Evolutionary conservation across 1,140 invertebrate genomes (phyloP), one percentile per base, ranked within the genome.

Genomic region (Megalopta genalis): DNA sequence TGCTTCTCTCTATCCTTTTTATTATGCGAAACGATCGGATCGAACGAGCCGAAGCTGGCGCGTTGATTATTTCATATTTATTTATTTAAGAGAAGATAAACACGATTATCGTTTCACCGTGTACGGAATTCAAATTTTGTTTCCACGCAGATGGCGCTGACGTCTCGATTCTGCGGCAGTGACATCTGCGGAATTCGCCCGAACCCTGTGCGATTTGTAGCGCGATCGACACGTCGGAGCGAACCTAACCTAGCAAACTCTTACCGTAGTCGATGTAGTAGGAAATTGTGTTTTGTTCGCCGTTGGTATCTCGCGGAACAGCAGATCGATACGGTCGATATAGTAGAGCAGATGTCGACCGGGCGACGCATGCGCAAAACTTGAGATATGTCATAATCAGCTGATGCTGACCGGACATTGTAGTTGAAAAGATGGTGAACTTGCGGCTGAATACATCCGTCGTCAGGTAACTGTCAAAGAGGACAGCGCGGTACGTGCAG

Each of bases 351-450:
- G 7, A 10, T 1, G 42, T 46, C 42, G 42, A 2, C 42, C 42
- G 39, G 7, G 7, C 42, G 21, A 64, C 80, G 70, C 79, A 75
- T 25, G 75, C 83, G 67, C 18, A 18, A 7, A 49, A n/a, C 32
- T 10, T 14, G 3, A 37, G 18, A 12, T 18, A 64, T 82, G 63
- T 82, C 32, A 73, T 37, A 57, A 85, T 80, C 85, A 86, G 84
- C 80, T 86, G 83, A 80, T 67, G 84, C 76, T 86, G 83, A 80
- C 63, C 23, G 54, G 16, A 46, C 27, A 21, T n/a, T n/a, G n/a
- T 25, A 66, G 52, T 25, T 46, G 70, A 32, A 63, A 72, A 83
- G 74, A 67, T 76, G 52, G 84, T 83, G 57, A 60, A n/a, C n/a
- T 46, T 81, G 42, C 52, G 39, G 4, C 10, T 57, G 68, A 72